Conservation (phyloP, 2,797 vertebrate genomes). For the Hippoglossus hippoglossus region DNA sequence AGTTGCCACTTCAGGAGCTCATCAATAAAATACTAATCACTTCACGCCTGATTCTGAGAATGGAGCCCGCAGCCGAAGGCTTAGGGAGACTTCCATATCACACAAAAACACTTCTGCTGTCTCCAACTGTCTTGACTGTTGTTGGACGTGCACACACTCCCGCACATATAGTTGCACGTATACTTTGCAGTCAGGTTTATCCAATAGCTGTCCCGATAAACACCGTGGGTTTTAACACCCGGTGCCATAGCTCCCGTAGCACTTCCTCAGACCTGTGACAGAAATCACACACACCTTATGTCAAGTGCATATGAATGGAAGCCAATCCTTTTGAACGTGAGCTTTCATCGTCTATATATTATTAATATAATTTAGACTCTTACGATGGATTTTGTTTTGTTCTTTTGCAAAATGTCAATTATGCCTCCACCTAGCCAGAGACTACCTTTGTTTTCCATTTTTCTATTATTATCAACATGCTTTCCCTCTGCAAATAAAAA, state of each 20-base stretch:
- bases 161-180: slow-evolving; percentile 9
- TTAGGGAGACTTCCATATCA: slow-evolving; percentile 79
- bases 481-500: neutral
- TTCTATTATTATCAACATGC: neutral
- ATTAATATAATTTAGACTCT: slow-evolving; percentile 58
- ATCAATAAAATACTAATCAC: slow-evolving; percentile 89
- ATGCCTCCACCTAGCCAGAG: neutral
- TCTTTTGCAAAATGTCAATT: slow-evolving; percentile 1
- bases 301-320: slow-evolving; percentile 32
- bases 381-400: slow-evolving; percentile 27
- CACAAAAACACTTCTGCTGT: slow-evolving; percentile 58
- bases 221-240: slow-evolving; percentile 41
- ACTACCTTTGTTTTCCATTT: slow-evolving; percentile 8
- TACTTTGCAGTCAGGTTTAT: slow-evolving; percentile 62
- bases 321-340: slow-evolving; percentile 36
- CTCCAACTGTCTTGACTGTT: slow-evolving; percentile 55
- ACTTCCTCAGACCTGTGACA: slow-evolving; percentile 46
- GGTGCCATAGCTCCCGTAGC: slow-evolving; percentile 7
- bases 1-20: slow-evolving; percentile 86
- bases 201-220: slow-evolving; percentile 55
- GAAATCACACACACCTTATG: slow-evolving; percentile 50
- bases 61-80: slow-evolving; percentile 65
- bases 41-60: slow-evolving; percentile 78
- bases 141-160: slow-evolving; percentile 45
- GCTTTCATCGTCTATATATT: slow-evolving; percentile 42